Evolutionary conservation across 2,113 vertebrate species (phyloP).

Genomic region (Lamprologus ornatipinnis): DNA sequence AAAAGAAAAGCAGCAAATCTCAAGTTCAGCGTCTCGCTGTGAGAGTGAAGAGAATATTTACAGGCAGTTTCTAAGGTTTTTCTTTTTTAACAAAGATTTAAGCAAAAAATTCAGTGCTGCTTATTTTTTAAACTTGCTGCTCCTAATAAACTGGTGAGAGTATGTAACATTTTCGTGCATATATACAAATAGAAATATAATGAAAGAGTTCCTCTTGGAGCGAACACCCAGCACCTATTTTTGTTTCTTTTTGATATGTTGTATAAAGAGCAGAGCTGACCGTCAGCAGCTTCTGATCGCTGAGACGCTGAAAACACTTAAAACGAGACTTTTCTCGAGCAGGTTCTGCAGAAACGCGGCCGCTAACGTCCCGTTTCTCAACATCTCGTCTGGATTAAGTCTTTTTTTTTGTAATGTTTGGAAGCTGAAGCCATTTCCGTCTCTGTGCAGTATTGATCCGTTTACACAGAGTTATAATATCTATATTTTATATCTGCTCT

Average conservation of each 20-base stretch:
- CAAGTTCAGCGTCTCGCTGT: neutral
- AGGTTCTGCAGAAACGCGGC: neutral
- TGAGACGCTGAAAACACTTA: neutral
- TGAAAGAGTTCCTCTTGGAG: neutral
- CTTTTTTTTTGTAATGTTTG: neutral
- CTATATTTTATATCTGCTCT: neutral
- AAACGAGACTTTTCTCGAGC: neutral
- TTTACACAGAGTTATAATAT: neutral
- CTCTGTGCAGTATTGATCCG: slow-evolving; percentile 2
- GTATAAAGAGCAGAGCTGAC: neutral
- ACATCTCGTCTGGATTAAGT: neutral
- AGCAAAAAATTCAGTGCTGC: neutral
- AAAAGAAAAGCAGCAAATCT: neutral
- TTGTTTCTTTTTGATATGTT: neutral
- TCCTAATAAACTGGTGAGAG: neutral
- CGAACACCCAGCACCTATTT: accelerated
- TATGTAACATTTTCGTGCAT: neutral
- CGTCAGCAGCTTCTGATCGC: neutral
- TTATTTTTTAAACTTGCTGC: neutral
- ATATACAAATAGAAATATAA: neutral
- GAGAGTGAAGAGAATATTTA: neutral
- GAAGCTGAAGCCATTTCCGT: slow-evolving; percentile 7
- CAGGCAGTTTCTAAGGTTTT: neutral
- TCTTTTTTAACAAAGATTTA: neutral
- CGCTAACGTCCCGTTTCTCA: neutral